Percentiles rank a stretch among this genome's conserved stretches.
phyloP scores from a whole-genome alignment of 2,113 vertebrate species.

The Stomatorhinus ivindoensis region DNA sequence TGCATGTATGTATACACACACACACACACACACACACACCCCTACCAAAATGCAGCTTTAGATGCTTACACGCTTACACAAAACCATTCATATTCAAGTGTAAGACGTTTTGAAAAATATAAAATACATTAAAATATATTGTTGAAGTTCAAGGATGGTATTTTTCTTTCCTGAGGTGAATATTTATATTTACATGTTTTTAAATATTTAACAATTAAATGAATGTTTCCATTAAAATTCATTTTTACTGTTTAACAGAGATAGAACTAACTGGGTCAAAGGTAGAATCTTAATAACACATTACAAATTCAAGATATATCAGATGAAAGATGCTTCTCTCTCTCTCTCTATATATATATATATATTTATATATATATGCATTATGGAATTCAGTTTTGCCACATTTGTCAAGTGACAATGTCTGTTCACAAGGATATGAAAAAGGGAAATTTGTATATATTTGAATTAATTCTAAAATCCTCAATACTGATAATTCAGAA shows the following conservation, averaged over 20 bases:
- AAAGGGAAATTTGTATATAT: neutral
- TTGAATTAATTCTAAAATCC: slow-evolving; percentile 6
- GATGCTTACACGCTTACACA: neutral
- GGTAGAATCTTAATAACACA: neutral
- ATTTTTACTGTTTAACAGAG: neutral
- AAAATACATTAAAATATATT: neutral
- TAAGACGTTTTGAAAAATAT: neutral
- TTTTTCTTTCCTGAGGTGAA: neutral
- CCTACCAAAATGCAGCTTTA: neutral
- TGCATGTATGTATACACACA: neutral
- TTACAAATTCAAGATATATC: neutral
- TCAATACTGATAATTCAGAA: neutral
- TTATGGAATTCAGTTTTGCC: neutral
- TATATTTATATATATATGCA: too few relatives aligned
- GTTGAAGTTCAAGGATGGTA: neutral
- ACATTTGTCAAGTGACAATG: slow-evolving; percentile 3
- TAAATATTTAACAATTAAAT: neutral
- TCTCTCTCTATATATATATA: too few relatives aligned
- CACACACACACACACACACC: too few relatives aligned
- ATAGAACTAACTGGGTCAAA: neutral
- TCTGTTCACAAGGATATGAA: neutral
- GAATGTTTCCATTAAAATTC: neutral
- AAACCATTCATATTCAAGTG: neutral
- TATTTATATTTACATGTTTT: neutral
- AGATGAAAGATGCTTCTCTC: neutral